Base-by-base conservation (phyloP, 2,888 invertebrate genomes). In the Aphelenchoides bicaudatus region DNA sequence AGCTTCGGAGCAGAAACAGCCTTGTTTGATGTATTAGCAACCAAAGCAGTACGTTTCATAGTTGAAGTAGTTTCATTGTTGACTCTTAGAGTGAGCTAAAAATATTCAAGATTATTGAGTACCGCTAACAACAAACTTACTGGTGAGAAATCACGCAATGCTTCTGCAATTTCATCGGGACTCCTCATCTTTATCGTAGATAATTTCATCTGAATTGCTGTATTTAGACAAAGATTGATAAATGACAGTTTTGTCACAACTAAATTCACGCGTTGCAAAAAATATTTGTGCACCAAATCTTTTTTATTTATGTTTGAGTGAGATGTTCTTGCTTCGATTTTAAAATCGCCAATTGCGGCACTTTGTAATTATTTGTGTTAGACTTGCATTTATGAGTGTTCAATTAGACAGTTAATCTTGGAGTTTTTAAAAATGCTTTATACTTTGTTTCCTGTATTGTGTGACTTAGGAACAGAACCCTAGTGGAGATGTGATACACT, bases 11-110 rank as follows among this genome's bases (percentile, higher is more conserved):
- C 98, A 78, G 98, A 98, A 65, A 99, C 98, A 80, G 98, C 98
- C 98, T 99, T 99, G 89, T 99, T 99, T 67, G 96, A 98, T 29
- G 98, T 99, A 84, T 99, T 99, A 78, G 98, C 98, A 21, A 99
- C 98, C 61, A 99, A 85, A 34, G 94, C 90, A 2, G 98, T 99
- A 82, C 98, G 88, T 84, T 94, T 96, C 98, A 99, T 99, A 83
- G 99, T 99, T 72, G 94, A 93, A 81, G 96, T 98, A 38, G 87
- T 86, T 67, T 82, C 80, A 8, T 98, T 98, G 16, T 92, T 91
- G 75, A 98, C 91, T 83, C 98, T 96, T 76, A 94, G 90, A 0
- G 90, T 88, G 80, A 99, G 84, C 84, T 82, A 63, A 16, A n/a
- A 74, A 51, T 1, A n/a, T 2, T 3, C 8, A 51, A 2, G 37